Conservation (phyloP, 2,797 vertebrate species). For the Melanotaenia pygmaea region DNA sequence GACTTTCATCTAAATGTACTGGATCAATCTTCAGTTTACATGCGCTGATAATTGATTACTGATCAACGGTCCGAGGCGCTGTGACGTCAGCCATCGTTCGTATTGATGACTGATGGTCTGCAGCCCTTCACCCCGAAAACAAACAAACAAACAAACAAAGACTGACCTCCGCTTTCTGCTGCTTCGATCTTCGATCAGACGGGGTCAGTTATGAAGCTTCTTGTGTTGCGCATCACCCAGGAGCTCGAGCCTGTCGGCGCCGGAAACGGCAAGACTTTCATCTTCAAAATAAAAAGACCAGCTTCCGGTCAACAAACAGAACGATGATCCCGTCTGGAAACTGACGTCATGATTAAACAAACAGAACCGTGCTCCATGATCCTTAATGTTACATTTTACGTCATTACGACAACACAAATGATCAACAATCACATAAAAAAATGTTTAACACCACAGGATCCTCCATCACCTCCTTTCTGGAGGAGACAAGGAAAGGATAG, state of each 20-base stretch:
- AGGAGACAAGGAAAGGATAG: too few relatives aligned
- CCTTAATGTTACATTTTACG: too few relatives aligned
- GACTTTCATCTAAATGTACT: background rate
- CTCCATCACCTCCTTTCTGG: too few relatives aligned
- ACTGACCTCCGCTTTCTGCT: background rate
- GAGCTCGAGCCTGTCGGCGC: background rate
- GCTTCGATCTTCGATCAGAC: background rate
- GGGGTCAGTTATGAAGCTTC: slow-evolving; percentile 2
- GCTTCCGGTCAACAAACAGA: background rate
- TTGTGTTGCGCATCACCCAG: slow-evolving; percentile 34
- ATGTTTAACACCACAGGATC: too few relatives aligned
- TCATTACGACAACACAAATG: too few relatives aligned
- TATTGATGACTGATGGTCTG: background rate
- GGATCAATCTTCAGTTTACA: background rate
- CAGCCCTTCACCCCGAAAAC: too few relatives aligned
- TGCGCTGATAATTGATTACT: background rate
- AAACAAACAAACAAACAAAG: background rate
- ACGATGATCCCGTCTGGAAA: too few relatives aligned
- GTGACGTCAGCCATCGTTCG: background rate
- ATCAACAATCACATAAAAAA: too few relatives aligned
- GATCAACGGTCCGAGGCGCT: background rate
- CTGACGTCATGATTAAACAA: background rate
- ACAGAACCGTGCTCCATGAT: too few relatives aligned
- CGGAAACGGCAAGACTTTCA: slow-evolving; percentile 1
- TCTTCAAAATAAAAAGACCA: slow-evolving; percentile 40